These are phyloP conservation scores for Pseudomugil tenellus DNA, from an alignment of 2,797 vertebrate genomes.

Conservation along the genomic window DNA sequence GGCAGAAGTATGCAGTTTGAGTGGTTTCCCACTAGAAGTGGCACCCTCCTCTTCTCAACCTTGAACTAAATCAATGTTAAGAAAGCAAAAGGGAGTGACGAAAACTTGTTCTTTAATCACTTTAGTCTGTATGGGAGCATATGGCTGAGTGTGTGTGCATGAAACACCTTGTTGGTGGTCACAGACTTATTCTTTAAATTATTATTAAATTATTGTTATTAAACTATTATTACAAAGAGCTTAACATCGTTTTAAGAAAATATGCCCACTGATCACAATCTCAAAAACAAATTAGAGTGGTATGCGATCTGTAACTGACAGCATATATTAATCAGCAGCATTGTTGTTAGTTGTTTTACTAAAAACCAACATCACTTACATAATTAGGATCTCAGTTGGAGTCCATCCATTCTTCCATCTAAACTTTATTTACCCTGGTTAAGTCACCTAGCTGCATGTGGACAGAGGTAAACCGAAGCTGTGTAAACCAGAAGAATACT, in stretches of 20 bases:
- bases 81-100: constrained; percentile 7
- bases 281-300: not conserved
- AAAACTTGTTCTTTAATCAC: constrained; percentile 50
- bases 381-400: not conserved
- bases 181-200: constrained; percentile 24
- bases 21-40: constrained; percentile 58
- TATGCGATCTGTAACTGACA: constrained; percentile 1
- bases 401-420: not conserved
- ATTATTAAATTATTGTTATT: too few species aligned
- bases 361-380: not conserved
- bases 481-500: too few species aligned
- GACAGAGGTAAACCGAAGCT: not conserved
- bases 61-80: constrained; percentile 61
- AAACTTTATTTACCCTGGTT: not conserved
- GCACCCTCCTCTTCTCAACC: constrained; percentile 57
- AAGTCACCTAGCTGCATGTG: not conserved
- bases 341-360: not conserved
- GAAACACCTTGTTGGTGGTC: not conserved
- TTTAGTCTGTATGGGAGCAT: constrained; percentile 4
- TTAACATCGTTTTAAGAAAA: not conserved
- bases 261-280: not conserved
- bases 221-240: too few species aligned
- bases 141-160: not conserved
- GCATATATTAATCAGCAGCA: not conserved
- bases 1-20: constrained; percentile 53